Evolutionary conservation across 2,797 vertebrate genomes (phyloP), one percentile per base, ranked within the genome.

Genomic region (Salmo trutta): DNA sequence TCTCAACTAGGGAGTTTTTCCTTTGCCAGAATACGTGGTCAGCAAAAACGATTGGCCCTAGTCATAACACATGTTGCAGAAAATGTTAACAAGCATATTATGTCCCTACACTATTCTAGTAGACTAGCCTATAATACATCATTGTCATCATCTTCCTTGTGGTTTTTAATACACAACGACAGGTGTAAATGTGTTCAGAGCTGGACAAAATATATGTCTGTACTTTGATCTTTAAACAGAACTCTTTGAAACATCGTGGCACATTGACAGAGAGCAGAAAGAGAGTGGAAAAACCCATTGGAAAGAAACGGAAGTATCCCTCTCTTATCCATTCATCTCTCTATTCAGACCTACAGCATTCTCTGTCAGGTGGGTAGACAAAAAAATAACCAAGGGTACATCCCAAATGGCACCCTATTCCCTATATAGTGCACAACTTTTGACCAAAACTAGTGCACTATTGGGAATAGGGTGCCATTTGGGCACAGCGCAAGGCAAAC

Each of bases 221-320:
- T 1, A 53, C 84, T 87, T 90, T 85, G 84, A 89, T 82, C 82
- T 83, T 64, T 76, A 84, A 80, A 81, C 1, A 24, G 3, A 33
- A 78, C 79, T 85, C 74, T 75, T 29, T 17, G 56, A 76, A 73
- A 66, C 84, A 74, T 1, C 53, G 27, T 70, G 71, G 4, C 73
- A 51, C 29, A 10, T 33, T 77, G 75, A 33, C 16, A 5, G 56
- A 29, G 67, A 76, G 31, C 24, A 77, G 77, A 77, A 75, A 51
- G 54, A 74, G 71, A 62, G 19, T n/a, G n/a, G 33, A 36, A n/a
- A 41, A 52, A 27, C 17, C 76, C 27, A 56, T 17, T 47, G 41
- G 41, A 47, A 47, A 10, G 41, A 47, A 47, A 12, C 51, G 27
- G 62, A 74, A 74, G 75, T 73, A 71, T 76, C 36, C 33, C 71